Evolutionary conservation across 2,888 invertebrate species (phyloP), one percentile per base, ranked within the genome.

Genomic region (Rhimphoctona megacephalus): DNA sequence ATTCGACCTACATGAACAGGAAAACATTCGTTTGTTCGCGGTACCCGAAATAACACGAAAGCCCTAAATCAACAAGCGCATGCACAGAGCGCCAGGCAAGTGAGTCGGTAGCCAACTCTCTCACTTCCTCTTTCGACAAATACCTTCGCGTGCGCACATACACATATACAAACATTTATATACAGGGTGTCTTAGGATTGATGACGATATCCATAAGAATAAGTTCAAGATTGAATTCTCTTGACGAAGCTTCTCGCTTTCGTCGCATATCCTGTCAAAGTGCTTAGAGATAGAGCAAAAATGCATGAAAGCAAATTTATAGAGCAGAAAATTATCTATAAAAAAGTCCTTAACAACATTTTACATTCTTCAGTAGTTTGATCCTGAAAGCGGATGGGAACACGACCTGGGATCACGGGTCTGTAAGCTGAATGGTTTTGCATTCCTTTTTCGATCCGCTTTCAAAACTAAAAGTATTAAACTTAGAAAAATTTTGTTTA

Each of bases 11-110:
- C 89, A 88, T 89, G 90, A 92, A 91, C 92, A 91, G 92, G 91
- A 92, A 92, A 92, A 90, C 92, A 90, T 92, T 90, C 90, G 90
- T 92, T 91, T 91, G 91, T 91, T 90, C 90, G 87, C 89, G 85
- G 83, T 80, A 81, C 88, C 88, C 88, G 84, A 88, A 89, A 89
- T 89, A 88, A 89, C 89, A 88, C 87, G 85, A 82, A 85, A 85
- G 85, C 88, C 87, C 87, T 89, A 89, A 89, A 89, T 88, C 88
- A 89, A 89, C 85, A 85, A 85, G 81, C 83, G 81, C 80, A 80
- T 77, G 81, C 76, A 86, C 83, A 87, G 86, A 80, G 85, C 85
- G 88, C 39, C 80, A 54, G 33, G 80, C 82, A 64, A 85, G 79
- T 76, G 77, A 66, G 67, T 72, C 67, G 57, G 83, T 57, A 72